Evolutionary conservation across 2,888 invertebrate genomes (phyloP), one percentile per base, ranked within the genome.

Genomic region (Coenonympha glycerion): DNA sequence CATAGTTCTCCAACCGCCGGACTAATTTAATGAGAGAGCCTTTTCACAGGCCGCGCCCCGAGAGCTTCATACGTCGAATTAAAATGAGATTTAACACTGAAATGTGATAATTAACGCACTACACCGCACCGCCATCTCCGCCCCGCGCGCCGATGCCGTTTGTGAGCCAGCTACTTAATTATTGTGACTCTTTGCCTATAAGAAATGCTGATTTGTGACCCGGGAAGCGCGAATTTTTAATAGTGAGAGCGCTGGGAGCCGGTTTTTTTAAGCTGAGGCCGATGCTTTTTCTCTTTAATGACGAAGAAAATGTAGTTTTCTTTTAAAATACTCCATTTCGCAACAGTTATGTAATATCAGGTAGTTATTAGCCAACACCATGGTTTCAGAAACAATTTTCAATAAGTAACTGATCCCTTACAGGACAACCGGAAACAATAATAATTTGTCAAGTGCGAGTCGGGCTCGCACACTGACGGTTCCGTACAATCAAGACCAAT

Each of bases 21-120:
- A 79, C 76, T 82, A 84, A 85, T 85, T 85, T 85, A 85, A 84
- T 83, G 85, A 85, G 80, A 75, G 72, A 65, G 69, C 70, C 76
- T 74, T 79, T 81, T 72, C 72, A 76, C 61, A 56, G 60, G 65
- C 69, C 62, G 61, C 64, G 58, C 63, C 60, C 60, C 63, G 61
- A 61, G 62, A 59, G 63, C 61, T 57, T 64, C 62, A 64, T 62
- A 64, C 64, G 61, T 66, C 56, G 65, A 68, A 67, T 67, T 68
- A 66, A 70, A 69, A 69, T 64, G 61, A 65, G 68, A 70, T 73
- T 63, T 67, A 70, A 69, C 66, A 69, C 68, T 66, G 69, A 70
- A 67, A 69, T 67, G 68, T 65, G 62, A 66, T 71, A 72, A 71
- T 71, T 71, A 68, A 66, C 64, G 63, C 65, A 66, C 68, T 68